Evolutionary conservation across 2,797 vertebrate species (phyloP).

Genomic region (Clarias platycephalus): DNA sequence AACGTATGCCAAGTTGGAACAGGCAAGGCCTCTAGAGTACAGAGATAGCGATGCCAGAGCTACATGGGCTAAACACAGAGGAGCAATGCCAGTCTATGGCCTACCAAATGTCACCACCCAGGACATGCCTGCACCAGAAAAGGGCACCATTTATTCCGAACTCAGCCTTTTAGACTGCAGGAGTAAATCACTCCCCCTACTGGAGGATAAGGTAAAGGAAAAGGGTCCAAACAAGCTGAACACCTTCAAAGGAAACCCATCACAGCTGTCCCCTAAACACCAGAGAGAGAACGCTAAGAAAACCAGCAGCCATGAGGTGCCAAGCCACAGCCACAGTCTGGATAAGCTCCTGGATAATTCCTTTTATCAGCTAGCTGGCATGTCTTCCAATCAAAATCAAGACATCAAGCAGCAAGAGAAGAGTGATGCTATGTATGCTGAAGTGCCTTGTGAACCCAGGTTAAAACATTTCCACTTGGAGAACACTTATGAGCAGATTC

Average conservation of each 20-base stretch:
- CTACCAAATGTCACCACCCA: constrained; percentile 24
- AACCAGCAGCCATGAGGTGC: background rate
- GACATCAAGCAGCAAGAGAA: constrained; percentile 19
- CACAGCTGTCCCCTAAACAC: constrained; percentile 30
- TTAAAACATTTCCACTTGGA: constrained; percentile 29
- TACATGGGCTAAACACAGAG: constrained; percentile 21
- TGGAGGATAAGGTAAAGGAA: constrained; percentile 54
- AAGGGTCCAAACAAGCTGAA: constrained; percentile 54
- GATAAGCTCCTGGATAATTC: constrained; percentile 54
- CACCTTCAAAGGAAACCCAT: constrained; percentile 52
- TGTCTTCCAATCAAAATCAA: constrained; percentile 34
- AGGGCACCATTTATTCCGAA: constrained; percentile 67
- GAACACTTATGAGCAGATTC: constrained; percentile 66
- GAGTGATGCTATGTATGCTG: constrained; percentile 59
- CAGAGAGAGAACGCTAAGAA: constrained; percentile 22
- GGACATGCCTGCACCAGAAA: constrained; percentile 36
- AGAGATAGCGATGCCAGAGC: constrained; percentile 38
- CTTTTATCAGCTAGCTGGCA: constrained; percentile 68
- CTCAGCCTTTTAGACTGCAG: constrained; percentile 64
- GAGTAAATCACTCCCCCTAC: constrained; percentile 64
- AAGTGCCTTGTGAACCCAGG: constrained; percentile 55
- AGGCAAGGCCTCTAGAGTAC: constrained; percentile 52
- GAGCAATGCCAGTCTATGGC: constrained; percentile 22
- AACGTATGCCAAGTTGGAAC: constrained; percentile 72
- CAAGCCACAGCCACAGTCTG: constrained; percentile 59